These are phyloP conservation scores for Stegodyphus dumicola DNA, from an alignment of 1,140 invertebrate species.

Conservation along the genomic window DNA sequence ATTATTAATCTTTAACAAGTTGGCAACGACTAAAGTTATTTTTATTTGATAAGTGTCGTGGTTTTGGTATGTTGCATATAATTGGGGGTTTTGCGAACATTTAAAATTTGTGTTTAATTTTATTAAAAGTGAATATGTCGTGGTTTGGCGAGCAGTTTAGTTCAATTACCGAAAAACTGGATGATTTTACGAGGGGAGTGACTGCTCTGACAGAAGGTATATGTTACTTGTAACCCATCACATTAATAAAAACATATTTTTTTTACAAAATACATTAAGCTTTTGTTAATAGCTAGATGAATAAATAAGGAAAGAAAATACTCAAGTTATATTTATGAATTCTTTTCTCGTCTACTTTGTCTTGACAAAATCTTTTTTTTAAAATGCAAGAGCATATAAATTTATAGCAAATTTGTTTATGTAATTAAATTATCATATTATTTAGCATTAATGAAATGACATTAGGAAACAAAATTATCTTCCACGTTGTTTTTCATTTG, in stretches of 20 bases:
- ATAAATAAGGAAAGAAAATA: slow-evolving; percentile 47
- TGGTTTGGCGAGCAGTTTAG: slow-evolving; percentile 50
- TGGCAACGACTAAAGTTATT: too few relatives aligned
- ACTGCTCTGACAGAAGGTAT: slow-evolving; percentile 21
- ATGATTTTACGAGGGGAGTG: slow-evolving; percentile 42
- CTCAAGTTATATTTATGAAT: not conserved
- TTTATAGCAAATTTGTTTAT: too few relatives aligned
- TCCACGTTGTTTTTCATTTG: too few relatives aligned
- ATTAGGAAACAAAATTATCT: too few relatives aligned
- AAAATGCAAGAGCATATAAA: too few relatives aligned
- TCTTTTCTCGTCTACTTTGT: not conserved
- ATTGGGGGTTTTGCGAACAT: too few relatives aligned
- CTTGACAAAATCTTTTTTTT: not conserved
- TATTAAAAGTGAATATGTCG: slow-evolving; percentile 15
- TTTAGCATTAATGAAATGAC: too few relatives aligned
- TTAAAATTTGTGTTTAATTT: too few relatives aligned
- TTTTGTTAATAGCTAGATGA: slow-evolving; percentile 64
- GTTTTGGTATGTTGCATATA: too few relatives aligned
- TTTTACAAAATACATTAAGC: slow-evolving; percentile 63
- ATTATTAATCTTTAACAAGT: too few relatives aligned
- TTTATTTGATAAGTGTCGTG: too few relatives aligned
- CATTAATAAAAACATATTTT: not conserved
- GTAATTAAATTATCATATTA: too few relatives aligned
- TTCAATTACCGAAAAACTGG: slow-evolving; percentile 45
- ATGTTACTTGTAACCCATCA: not conserved